phyloP scores from a whole-genome alignment of 2,797 vertebrate genomes.

The Alcedo atthis region DNA sequence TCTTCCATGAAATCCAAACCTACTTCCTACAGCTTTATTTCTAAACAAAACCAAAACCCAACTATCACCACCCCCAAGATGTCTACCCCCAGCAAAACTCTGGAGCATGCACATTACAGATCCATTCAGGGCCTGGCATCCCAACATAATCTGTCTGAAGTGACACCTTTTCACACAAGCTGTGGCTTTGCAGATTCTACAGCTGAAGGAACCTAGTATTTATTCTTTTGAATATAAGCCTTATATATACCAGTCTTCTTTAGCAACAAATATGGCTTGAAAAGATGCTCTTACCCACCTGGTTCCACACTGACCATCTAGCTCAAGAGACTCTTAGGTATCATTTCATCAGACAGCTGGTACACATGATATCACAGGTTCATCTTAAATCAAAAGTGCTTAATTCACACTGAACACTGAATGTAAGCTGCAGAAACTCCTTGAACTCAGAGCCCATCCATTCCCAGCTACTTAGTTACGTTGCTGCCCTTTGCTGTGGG shows the following conservation, averaged over 20 bases:
- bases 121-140: not conserved
- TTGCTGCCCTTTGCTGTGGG: not conserved
- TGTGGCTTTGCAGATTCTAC: not conserved
- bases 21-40: not conserved
- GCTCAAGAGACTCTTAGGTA: not conserved
- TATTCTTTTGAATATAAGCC: not conserved
- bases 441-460: not conserved
- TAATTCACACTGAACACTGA: not conserved
- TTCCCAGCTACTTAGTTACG: not conserved
- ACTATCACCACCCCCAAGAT: not conserved
- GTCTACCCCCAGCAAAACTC: not conserved
- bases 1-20: not conserved
- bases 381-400: not conserved
- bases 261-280: not conserved
- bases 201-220: not conserved
- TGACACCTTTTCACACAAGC: not conserved
- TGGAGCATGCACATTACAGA: not conserved
- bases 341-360: not conserved
- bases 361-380: not conserved
- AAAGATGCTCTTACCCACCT: not conserved
- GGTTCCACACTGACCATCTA: not conserved
- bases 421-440: not conserved
- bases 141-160: not conserved
- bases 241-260: not conserved
- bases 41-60: not conserved